These are phyloP conservation scores for Falcunculus frontatus DNA, from an alignment of 2,113 vertebrate species.

Conservation along the genomic window DNA sequence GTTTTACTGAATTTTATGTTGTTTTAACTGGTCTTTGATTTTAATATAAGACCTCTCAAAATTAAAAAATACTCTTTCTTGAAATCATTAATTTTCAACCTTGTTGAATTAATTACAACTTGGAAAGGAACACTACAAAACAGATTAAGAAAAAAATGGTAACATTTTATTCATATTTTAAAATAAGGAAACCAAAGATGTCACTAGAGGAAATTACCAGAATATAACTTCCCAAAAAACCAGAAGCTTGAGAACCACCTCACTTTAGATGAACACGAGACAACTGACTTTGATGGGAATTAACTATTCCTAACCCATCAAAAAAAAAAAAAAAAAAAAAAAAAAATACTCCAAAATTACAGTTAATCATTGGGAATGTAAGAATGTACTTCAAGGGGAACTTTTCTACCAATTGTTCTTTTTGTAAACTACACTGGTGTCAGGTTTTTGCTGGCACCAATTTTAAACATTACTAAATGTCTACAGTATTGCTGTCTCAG, in stretches of 20 bases:
- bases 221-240: neutral
- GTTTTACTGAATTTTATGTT: neutral
- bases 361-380: conserved; percentile 21
- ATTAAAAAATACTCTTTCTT: neutral
- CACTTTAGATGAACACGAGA: neutral
- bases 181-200: neutral
- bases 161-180: neutral
- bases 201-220: neutral
- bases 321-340: neutral
- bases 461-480: conserved; percentile 71
- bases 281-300: neutral
- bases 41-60: neutral
- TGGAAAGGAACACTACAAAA: neutral
- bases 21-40: neutral
- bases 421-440: conserved; percentile 48
- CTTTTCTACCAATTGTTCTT: conserved; percentile 51
- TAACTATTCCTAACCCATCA: neutral
- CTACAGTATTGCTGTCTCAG: conserved; percentile 69
- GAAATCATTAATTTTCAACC: neutral
- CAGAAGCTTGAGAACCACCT: neutral
- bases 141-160: neutral
- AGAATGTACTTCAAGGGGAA: conserved; percentile 1
- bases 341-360: neutral
- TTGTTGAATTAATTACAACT: neutral
- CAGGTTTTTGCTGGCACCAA: conserved; percentile 69